Evolutionary conservation across 1,140 invertebrate genomes (phyloP).

Genomic region (Bombus difficillimus): DNA sequence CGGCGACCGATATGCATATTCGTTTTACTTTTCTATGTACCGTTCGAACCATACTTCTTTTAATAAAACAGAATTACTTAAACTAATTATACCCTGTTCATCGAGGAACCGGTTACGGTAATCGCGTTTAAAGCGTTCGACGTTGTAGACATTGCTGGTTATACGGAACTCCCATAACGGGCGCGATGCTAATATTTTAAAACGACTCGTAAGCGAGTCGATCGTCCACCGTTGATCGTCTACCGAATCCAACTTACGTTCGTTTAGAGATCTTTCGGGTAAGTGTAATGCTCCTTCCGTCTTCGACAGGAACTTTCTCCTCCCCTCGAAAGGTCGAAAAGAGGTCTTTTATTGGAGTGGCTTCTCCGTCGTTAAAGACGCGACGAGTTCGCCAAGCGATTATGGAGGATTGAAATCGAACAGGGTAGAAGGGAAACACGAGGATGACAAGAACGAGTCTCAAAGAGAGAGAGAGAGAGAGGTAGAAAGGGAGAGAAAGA

Average conservation of each 20-base stretch:
- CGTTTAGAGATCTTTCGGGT: not conserved
- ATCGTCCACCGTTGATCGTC: not conserved
- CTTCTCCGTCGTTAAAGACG: conserved; percentile 35
- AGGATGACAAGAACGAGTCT: not conserved
- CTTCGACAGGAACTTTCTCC: conserved; percentile 28
- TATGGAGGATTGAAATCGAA: conserved; percentile 13
- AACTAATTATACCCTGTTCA: not conserved
- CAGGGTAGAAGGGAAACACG: not conserved
- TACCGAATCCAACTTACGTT: not conserved
- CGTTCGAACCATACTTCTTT: not conserved
- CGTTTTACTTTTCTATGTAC: too few relatives aligned
- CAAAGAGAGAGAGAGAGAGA: not conserved
- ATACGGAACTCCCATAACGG: not conserved
- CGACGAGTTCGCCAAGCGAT: not conserved
- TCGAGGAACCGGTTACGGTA: conserved; percentile 14
- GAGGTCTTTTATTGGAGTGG: conserved; percentile 29
- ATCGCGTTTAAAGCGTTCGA: conserved; percentile 12
- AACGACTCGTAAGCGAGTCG: not conserved
- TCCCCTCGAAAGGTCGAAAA: not conserved
- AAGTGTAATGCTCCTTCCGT: not conserved
- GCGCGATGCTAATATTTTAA: conserved; percentile 23
- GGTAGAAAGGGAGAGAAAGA: conserved; percentile 10
- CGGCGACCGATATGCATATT: too few relatives aligned
- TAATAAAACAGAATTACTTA: conserved; percentile 3
- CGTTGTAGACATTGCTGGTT: not conserved